phyloP scores from a whole-genome alignment of 2,113 vertebrate species.

The Acinonyx jubatus region DNA sequence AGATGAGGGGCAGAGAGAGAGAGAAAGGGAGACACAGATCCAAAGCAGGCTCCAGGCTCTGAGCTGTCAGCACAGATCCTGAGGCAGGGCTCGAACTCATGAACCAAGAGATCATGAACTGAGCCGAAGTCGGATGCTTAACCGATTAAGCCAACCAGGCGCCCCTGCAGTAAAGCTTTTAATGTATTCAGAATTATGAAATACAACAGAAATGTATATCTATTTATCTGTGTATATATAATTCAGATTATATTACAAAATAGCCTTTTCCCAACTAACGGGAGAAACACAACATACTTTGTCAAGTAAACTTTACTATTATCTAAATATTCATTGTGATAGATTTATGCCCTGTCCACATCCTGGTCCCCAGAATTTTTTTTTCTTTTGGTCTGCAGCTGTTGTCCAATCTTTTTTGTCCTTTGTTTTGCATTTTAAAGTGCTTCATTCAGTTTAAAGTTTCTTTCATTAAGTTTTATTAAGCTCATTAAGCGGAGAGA shows the following conservation, averaged over 20 bases:
- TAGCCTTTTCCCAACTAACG: background rate
- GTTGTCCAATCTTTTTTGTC: background rate
- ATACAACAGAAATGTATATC: background rate
- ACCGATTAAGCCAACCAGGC: no score
- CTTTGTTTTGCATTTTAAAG: slow-evolving; percentile 79
- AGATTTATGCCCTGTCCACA: background rate
- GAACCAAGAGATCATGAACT: no score
- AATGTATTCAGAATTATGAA: background rate
- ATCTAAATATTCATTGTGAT: background rate
- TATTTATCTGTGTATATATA: background rate
- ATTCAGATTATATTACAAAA: background rate
- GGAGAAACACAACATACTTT: background rate
- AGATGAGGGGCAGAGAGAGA: no score
- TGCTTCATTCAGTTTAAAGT: slow-evolving; percentile 80
- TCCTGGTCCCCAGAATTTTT: rapidly evolving
- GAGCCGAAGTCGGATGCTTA: no score
- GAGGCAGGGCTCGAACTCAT: no score
- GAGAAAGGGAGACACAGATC: no score
- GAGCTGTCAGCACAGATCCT: no score
- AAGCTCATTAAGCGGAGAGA: slow-evolving; percentile 80
- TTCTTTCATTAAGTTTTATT: slow-evolving; percentile 84
- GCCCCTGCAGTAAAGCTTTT: background rate
- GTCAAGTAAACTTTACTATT: background rate
- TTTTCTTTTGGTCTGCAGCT: background rate
- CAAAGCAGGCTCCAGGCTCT: no score